phyloP scores from a whole-genome alignment of 2,797 vertebrate genomes.

The Spheniscus humboldti region DNA sequence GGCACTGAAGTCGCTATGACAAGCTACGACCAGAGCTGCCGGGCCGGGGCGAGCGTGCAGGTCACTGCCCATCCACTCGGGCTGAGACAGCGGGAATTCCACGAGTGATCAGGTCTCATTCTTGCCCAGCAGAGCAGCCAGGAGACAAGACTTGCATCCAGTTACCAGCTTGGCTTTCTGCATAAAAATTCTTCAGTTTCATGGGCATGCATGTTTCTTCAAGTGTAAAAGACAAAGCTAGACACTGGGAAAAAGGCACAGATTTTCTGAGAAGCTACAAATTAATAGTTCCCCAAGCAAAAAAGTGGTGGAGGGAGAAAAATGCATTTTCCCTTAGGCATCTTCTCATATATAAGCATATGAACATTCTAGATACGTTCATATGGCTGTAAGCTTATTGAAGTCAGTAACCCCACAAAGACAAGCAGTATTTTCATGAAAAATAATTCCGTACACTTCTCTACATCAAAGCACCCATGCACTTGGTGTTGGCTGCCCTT shows the following conservation, averaged over 20 bases:
- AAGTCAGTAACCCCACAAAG: neutral
- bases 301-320: neutral
- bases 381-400: neutral
- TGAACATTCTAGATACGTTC: neutral
- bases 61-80: neutral
- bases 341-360: neutral
- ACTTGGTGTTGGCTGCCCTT: neutral
- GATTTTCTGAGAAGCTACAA: neutral
- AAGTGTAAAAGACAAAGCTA: neutral
- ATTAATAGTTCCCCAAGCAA: neutral
- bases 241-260: neutral
- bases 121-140: neutral
- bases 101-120: neutral
- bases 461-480: neutral
- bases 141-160: neutral
- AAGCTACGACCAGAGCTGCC: neutral
- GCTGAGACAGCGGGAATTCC: neutral
- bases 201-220: fast-evolving
- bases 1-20: neutral
- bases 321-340: neutral
- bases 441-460: neutral
- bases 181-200: neutral
- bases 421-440: neutral
- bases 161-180: neutral
- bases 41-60: fast-evolving